These are phyloP conservation scores for Scartelaos histophorus DNA, from an alignment of 2,113 vertebrate genomes.

Conservation along the genomic window DNA sequence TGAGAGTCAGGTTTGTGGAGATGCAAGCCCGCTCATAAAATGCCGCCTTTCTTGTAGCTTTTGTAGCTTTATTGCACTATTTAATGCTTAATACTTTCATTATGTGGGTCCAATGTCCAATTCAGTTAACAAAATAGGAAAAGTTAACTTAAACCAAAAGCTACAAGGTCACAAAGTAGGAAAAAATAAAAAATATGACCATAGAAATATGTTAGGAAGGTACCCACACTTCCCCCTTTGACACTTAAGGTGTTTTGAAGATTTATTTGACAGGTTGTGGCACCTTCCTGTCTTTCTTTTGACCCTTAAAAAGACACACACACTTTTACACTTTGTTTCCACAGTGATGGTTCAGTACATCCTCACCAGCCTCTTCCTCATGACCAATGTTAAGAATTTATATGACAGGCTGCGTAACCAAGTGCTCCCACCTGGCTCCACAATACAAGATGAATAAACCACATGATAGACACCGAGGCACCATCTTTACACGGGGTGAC, in stretches of 20 bases:
- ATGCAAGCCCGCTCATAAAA: no score
- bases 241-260: not conserved
- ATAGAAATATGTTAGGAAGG: not conserved
- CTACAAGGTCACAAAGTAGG: no score
- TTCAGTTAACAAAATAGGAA: no score
- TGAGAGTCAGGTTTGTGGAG: no score
- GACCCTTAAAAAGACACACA: not conserved
- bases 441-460: conserved; percentile 58
- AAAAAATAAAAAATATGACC: not conserved
- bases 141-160: no score
- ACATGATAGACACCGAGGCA: conserved; percentile 62
- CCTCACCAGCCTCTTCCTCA: conserved; percentile 20
- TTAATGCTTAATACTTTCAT: no score
- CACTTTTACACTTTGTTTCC: conserved; percentile 25
- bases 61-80: no score
- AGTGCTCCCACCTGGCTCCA: conserved; percentile 61
- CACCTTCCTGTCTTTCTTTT: conserved; percentile 9
- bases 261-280: conserved; percentile 6
- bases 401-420: conserved; percentile 47
- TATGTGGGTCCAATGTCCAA: no score
- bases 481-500: conserved; percentile 5
- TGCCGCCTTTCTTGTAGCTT: no score
- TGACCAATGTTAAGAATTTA: conserved; percentile 43
- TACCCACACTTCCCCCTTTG: not conserved
- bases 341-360: conserved; percentile 16